Evolutionary conservation across 2,888 invertebrate species (phyloP), one percentile per base, ranked within the genome.

Genomic region (Parthenolecanium corni): DNA sequence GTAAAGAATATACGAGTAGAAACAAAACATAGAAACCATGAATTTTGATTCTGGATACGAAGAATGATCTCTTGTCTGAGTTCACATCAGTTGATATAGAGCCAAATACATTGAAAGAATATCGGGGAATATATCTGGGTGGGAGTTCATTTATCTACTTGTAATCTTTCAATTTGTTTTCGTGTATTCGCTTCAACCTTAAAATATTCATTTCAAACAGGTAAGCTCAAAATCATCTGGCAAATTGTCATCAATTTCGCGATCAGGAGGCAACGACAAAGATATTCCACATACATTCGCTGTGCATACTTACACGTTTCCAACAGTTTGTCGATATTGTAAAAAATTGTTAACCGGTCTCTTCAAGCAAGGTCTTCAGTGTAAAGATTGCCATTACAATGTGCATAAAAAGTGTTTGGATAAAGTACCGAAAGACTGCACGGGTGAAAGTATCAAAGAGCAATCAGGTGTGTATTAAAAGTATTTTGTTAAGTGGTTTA

Each of bases 371-470:
- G 97, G 97, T 64, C 77, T 94, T 69, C 97, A 97, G 75, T 98
- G 98, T 76, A 86, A 88, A 75, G 97, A 96, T 78, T 95, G 95
- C 75, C 91, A 91, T 73, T 93, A 90, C 77, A 95, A 95, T 77
- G 89, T 89, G 66, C 95, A 96, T 75, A 87, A 93, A 74, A 95
- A 94, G 75, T 95, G 95, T 72, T 79, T 89, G 71, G 89, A 89
- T 38, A 83, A 84, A 76, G 85, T 91, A 72, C 90, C 92, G 38
- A 89, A 87, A 76, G 90, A 92, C 76, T 93, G 93, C 75, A 82
- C 85, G 38, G 90, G 87, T 47, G 91, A 92, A 78, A 77, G 79
- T 64, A 52, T 49, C 1, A 64, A 64, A 63, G 58, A 58, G 14
- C 62, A 49, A 25, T n/a, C 58, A 52, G 58, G 62, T 21, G 46